Evolutionary conservation across 1,140 invertebrate genomes (phyloP).

Genomic region (Spodoptera frugiperda): DNA sequence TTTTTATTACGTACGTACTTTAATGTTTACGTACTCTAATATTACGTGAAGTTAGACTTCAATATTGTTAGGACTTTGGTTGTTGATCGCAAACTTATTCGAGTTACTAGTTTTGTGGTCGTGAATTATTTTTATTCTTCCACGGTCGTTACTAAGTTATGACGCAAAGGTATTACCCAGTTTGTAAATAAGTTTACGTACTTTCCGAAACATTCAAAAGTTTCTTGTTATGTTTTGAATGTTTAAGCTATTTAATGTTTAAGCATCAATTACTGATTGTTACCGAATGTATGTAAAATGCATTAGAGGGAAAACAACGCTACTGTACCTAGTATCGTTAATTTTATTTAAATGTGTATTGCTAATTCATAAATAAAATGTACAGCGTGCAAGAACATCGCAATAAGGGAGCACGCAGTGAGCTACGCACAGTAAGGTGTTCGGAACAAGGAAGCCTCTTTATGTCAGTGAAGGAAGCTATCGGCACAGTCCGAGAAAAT

Average conservation of each 20-base stretch:
- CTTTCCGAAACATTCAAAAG: slow-evolving; percentile 34
- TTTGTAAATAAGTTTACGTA: slow-evolving; percentile 26
- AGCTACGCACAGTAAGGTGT: slow-evolving; percentile 57
- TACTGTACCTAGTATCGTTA: too few species aligned
- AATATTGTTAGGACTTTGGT: neutral
- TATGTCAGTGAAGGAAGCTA: slow-evolving; percentile 67
- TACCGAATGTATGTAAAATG: neutral
- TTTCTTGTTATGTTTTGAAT: slow-evolving; percentile 15
- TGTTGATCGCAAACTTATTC: neutral
- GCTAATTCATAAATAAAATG: neutral
- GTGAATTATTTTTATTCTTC: neutral
- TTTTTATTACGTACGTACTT: neutral
- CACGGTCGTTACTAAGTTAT: slow-evolving; percentile 12
- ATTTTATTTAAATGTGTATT: too few species aligned
- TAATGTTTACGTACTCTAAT: neutral
- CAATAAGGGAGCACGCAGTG: neutral
- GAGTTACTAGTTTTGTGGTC: slow-evolving; percentile 2
- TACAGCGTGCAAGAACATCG: neutral
- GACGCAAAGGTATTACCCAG: slow-evolving; percentile 34
- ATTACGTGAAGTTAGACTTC: neutral
- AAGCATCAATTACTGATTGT: neutral
- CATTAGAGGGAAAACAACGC: neutral
- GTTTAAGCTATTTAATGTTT: neutral
- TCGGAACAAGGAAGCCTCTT: slow-evolving; percentile 65
- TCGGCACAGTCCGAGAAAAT: slow-evolving; percentile 83